phyloP scores from a whole-genome alignment of 1,140 invertebrate species.

The Sminthurinus signatus region DNA sequence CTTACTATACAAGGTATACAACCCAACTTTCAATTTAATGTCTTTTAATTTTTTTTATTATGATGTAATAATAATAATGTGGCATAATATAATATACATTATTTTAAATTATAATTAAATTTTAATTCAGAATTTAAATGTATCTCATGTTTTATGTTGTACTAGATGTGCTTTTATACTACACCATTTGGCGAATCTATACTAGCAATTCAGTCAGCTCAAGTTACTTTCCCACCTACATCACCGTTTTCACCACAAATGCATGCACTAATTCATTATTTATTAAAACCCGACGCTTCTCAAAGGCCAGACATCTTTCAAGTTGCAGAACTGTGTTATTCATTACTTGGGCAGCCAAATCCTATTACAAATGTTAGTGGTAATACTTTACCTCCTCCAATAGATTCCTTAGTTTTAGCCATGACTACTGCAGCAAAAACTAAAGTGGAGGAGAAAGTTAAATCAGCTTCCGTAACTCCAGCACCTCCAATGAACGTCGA shows the following conservation, averaged over 20 bases:
- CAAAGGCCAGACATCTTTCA: conserved; percentile 83
- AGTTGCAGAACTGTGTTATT: conserved; percentile 72
- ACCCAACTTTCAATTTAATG: background rate
- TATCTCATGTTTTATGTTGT: conserved; percentile 7
- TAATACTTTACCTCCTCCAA: conserved; percentile 9
- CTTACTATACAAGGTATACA: conserved; percentile 43
- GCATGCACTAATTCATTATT: conserved; percentile 60
- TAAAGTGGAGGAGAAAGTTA: conserved; percentile 27
- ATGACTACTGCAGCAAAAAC: conserved; percentile 28
- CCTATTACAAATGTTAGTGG: conserved; percentile 27
- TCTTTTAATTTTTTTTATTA: conserved; percentile 1
- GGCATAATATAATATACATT: too few species aligned
- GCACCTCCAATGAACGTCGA: conserved; percentile 54
- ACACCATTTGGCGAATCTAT: conserved; percentile 91
- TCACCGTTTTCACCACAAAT: conserved; percentile 41
- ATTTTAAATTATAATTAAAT: too few species aligned
- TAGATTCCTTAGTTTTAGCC: conserved; percentile 27
- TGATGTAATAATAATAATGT: background rate
- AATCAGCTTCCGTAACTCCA: conserved; percentile 46
- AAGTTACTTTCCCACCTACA: conserved; percentile 33
- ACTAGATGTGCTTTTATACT: conserved; percentile 82
- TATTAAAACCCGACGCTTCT: conserved; percentile 76
- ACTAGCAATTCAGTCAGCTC: conserved; percentile 70
- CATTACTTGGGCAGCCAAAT: conserved; percentile 53
- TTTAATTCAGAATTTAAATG: too few species aligned